phyloP scores from a whole-genome alignment of 2,888 invertebrate species.

The Caenorhabditis imperialis region DNA sequence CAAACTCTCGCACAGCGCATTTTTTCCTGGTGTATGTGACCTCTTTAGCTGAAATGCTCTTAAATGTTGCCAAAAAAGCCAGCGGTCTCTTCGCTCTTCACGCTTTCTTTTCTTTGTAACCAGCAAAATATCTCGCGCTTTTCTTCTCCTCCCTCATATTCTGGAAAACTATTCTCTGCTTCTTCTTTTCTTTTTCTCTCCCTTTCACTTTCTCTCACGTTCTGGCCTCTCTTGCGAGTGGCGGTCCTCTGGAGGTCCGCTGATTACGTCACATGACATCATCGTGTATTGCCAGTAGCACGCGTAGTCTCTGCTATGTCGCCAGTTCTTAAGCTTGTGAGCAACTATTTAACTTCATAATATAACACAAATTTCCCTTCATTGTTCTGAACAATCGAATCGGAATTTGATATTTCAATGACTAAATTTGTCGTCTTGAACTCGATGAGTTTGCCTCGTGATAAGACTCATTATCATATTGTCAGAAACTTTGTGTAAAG shows the following conservation, averaged over 20 bases:
- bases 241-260: slow-evolving; percentile 38
- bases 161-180: slow-evolving; percentile 30
- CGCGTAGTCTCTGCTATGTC: too few relatives aligned
- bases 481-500: too few relatives aligned
- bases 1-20: slow-evolving; percentile 40
- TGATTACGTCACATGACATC: slow-evolving; percentile 57
- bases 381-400: too few relatives aligned
- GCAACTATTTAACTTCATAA: too few relatives aligned
- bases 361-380: too few relatives aligned
- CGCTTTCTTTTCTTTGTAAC: slow-evolving; percentile 30
- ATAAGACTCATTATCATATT: too few relatives aligned
- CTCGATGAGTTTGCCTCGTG: too few relatives aligned
- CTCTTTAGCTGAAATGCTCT: slow-evolving; percentile 41
- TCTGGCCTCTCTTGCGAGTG: slow-evolving; percentile 43
- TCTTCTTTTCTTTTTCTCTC: slow-evolving; percentile 16
- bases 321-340: too few relatives aligned
- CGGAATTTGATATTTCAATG: too few relatives aligned
- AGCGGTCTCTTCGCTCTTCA: slow-evolving; percentile 19
- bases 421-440: too few relatives aligned
- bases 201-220: slow-evolving; percentile 12
- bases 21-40: slow-evolving; percentile 45
- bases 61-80: slow-evolving; percentile 51
- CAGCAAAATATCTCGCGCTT: slow-evolving; percentile 16
- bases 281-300: slow-evolving; percentile 48
- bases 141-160: slow-evolving; percentile 16